These are phyloP conservation scores for Orchestia grillus DNA, from an alignment of 1,140 invertebrate genomes.

Conservation along the genomic window DNA sequence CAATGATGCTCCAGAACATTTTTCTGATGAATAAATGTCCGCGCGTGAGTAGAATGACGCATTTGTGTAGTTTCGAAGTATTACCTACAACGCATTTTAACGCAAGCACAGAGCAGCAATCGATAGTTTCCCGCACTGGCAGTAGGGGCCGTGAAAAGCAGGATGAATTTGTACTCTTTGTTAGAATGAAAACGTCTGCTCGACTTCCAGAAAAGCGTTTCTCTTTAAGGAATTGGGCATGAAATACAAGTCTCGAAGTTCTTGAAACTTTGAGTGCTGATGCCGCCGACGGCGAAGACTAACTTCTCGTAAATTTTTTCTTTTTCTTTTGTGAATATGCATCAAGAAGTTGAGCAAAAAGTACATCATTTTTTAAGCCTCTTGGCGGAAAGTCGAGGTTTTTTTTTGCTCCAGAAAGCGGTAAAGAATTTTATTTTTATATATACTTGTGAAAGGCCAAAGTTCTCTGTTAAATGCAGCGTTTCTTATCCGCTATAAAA, in stretches of 20 bases:
- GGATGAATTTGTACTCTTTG: too few species aligned
- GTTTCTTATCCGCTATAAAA: background rate
- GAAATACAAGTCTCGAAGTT: background rate
- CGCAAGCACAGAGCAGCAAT: too few species aligned
- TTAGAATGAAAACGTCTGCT: too few species aligned
- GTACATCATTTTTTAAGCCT: background rate
- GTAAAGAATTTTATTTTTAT: background rate
- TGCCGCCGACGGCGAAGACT: background rate
- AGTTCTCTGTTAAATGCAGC: background rate
- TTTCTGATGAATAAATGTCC: too few species aligned
- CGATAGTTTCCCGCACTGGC: too few species aligned
- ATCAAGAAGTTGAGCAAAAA: background rate
- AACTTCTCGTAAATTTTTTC: background rate
- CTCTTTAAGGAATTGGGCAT: background rate
- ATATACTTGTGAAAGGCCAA: background rate
- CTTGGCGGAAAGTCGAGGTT: background rate
- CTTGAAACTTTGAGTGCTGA: conserved; percentile 7
- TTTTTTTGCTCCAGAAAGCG: background rate
- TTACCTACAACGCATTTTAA: too few species aligned
- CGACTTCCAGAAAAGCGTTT: background rate
- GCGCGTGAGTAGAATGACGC: too few species aligned
- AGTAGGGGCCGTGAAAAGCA: too few species aligned
- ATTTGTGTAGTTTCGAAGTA: too few species aligned
- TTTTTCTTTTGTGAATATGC: background rate
- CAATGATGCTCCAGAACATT: too few species aligned